Evolutionary conservation across 2,888 invertebrate species (phyloP).

Genomic region (Heliconius ismenius): DNA sequence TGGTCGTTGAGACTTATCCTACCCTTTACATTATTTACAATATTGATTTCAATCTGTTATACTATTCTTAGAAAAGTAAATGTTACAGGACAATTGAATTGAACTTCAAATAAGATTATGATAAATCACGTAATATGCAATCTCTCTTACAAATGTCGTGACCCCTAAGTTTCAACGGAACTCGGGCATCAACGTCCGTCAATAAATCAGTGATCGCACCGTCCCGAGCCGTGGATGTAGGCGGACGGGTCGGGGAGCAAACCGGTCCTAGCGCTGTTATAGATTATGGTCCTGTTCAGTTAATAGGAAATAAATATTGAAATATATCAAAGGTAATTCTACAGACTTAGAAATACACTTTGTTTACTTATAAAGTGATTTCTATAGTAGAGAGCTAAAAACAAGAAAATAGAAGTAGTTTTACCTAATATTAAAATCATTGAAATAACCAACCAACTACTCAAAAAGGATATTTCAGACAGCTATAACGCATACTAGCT

Average conservation of each 20-base stretch:
- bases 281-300: slow-evolving; percentile 26
- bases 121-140: slow-evolving; percentile 17
- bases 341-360: too few relatives aligned
- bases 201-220: slow-evolving; percentile 44
- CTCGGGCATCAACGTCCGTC: slow-evolving; percentile 40
- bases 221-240: slow-evolving; percentile 51
- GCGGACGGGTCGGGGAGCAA: slow-evolving; percentile 51
- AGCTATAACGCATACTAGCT: background rate
- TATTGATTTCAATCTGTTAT: background rate
- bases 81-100: background rate
- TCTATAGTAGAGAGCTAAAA: background rate
- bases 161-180: slow-evolving; percentile 40
- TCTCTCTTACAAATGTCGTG: slow-evolving; percentile 25
- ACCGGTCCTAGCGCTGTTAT: slow-evolving; percentile 54
- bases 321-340: slow-evolving; percentile 4
- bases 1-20: too few relatives aligned
- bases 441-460: background rate
- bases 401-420: background rate
- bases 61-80: background rate
- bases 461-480: background rate
- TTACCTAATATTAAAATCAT: too few relatives aligned
- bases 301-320: slow-evolving; percentile 21
- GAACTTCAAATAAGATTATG: background rate
- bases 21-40: too few relatives aligned
- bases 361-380: too few relatives aligned